phyloP scores from a whole-genome alignment of 2,888 invertebrate genomes.

The Lottia scabra region DNA sequence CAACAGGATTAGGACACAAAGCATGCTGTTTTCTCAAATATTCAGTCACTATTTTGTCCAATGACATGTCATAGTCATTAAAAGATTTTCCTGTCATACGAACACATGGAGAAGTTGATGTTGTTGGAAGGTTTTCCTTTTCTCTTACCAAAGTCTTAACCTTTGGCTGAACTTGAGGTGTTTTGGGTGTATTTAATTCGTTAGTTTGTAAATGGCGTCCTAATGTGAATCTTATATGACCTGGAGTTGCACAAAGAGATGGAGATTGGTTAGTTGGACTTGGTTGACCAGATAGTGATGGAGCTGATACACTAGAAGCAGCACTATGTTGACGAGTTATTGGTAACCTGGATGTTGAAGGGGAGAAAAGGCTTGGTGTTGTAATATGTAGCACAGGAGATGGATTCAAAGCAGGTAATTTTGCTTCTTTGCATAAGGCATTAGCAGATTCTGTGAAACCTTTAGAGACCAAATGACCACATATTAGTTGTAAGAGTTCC shows the following conservation, averaged over 20 bases:
- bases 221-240: slow-evolving; percentile 42
- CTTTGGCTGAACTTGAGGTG: not conserved
- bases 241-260: slow-evolving; percentile 24
- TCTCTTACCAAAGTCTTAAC: slow-evolving; percentile 12
- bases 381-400: slow-evolving; percentile 53
- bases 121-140: slow-evolving; percentile 7
- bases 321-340: slow-evolving; percentile 2
- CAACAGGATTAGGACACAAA: slow-evolving; percentile 97
- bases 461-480: slow-evolving; percentile 84
- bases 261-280: slow-evolving; percentile 2
- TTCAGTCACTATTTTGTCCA: slow-evolving; percentile 95
- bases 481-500: slow-evolving; percentile 91
- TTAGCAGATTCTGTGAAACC: slow-evolving; percentile 79
- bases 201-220: slow-evolving; percentile 25
- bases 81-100: not conserved
- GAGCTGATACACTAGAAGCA: not conserved
- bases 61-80: slow-evolving; percentile 52
- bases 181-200: slow-evolving; percentile 6
- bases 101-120: not conserved
- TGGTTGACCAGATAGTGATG: not conserved
- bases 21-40: slow-evolving; percentile 98
- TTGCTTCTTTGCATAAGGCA: slow-evolving; percentile 82
- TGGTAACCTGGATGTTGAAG: slow-evolving; percentile 39
- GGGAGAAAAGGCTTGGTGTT: slow-evolving; percentile 47
- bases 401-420: slow-evolving; percentile 53